These are phyloP conservation scores for Nebria salina DNA, from an alignment of 2,888 invertebrate species.

Conservation along the genomic window DNA sequence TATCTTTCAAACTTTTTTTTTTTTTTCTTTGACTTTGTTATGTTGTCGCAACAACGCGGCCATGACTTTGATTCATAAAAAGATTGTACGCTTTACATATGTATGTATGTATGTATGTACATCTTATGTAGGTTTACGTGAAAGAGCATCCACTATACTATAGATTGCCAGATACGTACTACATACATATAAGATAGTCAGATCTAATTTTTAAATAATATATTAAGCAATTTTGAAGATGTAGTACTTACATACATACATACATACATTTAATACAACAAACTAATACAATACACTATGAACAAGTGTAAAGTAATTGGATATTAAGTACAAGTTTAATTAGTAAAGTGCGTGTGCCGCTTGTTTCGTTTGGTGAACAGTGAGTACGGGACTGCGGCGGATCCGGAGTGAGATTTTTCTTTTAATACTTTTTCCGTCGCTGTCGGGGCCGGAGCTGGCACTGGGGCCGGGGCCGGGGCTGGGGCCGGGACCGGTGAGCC, in stretches of 20 bases:
- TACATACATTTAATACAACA: too few species aligned
- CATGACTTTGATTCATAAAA: neutral
- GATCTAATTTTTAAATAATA: too few species aligned
- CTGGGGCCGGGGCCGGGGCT: neutral
- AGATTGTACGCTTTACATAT: neutral
- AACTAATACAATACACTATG: too few species aligned
- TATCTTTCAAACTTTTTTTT: neutral
- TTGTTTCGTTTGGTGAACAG: neutral
- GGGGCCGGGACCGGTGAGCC: slow-evolving; percentile 45
- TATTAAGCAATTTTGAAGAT: too few species aligned
- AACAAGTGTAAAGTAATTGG: neutral
- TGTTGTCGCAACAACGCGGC: neutral
- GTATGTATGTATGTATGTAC: neutral
- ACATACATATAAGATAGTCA: too few species aligned
- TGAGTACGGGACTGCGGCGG: slow-evolving; percentile 29
- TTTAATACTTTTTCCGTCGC: slow-evolving; percentile 48
- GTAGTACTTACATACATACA: too few species aligned
- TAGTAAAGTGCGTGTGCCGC: slow-evolving; percentile 2
- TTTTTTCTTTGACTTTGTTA: neutral
- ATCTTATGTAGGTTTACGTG: too few species aligned
- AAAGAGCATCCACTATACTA: too few species aligned
- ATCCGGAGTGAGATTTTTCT: slow-evolving; percentile 44
- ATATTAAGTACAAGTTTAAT: neutral
- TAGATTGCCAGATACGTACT: too few species aligned
- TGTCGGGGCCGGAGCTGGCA: slow-evolving; percentile 33